Evolutionary conservation across 2,888 invertebrate species (phyloP), one percentile per base, ranked within the genome.

Genomic region (Xestia sexstrigata): DNA sequence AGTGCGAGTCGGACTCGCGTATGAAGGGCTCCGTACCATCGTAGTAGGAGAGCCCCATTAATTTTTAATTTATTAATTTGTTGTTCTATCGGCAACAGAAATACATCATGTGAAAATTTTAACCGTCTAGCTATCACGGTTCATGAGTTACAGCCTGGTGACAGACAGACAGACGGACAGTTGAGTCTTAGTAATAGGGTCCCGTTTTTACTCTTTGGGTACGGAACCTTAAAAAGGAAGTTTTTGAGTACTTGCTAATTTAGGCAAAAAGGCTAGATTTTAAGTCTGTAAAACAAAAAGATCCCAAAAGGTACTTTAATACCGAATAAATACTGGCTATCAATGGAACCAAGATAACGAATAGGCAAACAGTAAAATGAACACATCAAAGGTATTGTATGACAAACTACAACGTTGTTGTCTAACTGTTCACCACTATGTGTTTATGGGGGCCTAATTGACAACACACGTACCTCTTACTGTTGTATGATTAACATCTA

Each of bases 371-470:
- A 60, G 26, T 11, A 30, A 67, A 74, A 74, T 65, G 6, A 65
- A 49, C n/a, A 58, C 45, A 62, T 65, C 15, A 63, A 76, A 42
- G n/a, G 30, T 20, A 35, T 71, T 70, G 30, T 71, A 66, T 45
- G 74, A 69, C 83, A 82, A 72, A 82, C 49, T 67, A 73, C 66
- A 39, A 75, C 23, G 47, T 20, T 52, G 66, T 55, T 55, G 66
- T 60, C 13, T 76, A 83, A 86, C 79, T 70, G 86, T 86, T 82
- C 4, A 35, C 23, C n/a, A n/a, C 68, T 8, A 47, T 55, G 67
- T 82, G 67, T 84, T 84, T 86, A 83, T 79, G 63, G 17, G 42
- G 55, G 17, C 66, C 84, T 84, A 86, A 87, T 82, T 84, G 76
- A 67, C 76, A 79, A 77, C 35, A 55, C 79, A 87, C 81, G 84